phyloP scores from a whole-genome alignment of 2,113 vertebrate species.

The pig (Sus scrofa) region T2T-Sscrofa CM000818.6:52634001-52634500 shows the following conservation, averaged over 20 bases:
- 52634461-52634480: too few relatives aligned
- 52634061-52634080: conserved; percentile 2
- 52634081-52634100: not conserved
- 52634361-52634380: too few relatives aligned
- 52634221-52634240: not conserved
- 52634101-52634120: not conserved
- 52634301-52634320: too few relatives aligned
- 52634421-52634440: too few relatives aligned
- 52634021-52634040: conserved; percentile 9
- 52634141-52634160: not conserved
- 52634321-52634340: too few relatives aligned
- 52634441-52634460: too few relatives aligned
- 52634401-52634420: too few relatives aligned
- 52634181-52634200: conserved; percentile 2
- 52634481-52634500: conserved; percentile 4
- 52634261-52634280: conserved; percentile 24
- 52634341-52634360: too few relatives aligned
- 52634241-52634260: not conserved
- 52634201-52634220: not conserved
- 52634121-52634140: conserved; percentile 13
- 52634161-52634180: conserved; percentile 32
- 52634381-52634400: too few relatives aligned
- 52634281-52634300: too few relatives aligned
- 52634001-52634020: not conserved
- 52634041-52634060: not conserved